These are phyloP conservation scores for Thunnus maccoyii DNA, from an alignment of 2,113 vertebrate species.

Conservation along the genomic window DNA sequence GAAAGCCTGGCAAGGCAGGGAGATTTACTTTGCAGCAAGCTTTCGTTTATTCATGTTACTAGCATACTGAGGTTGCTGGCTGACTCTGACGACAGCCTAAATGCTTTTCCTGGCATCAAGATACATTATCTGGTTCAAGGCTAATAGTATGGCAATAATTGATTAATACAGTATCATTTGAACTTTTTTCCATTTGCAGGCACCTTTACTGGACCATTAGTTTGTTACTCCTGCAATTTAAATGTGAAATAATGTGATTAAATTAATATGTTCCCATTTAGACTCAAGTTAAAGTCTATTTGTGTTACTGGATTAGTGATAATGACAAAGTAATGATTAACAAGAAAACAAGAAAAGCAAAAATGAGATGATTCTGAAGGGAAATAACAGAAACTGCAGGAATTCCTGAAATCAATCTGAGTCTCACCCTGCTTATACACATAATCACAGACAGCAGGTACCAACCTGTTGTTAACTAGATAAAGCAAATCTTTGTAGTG, in stretches of 20 bases:
- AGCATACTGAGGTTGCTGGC: conserved; percentile 10
- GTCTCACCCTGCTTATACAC: no score
- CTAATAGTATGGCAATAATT: conserved; percentile 3
- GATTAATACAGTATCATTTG: conserved; percentile 17
- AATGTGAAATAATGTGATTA: background rate
- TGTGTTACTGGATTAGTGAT: background rate
- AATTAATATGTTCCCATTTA: conserved; percentile 8
- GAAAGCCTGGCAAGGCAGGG: conserved; percentile 24
- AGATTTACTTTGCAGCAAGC: conserved; percentile 52
- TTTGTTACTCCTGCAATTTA: conserved; percentile 18
- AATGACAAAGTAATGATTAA: background rate
- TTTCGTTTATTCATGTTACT: conserved; percentile 49
- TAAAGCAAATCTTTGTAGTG: no score
- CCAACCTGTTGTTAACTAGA: background rate
- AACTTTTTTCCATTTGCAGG: conserved; percentile 3
- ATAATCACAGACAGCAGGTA: no score
- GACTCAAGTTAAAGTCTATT: background rate
- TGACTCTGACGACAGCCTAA: conserved; percentile 23
- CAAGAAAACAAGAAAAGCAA: background rate
- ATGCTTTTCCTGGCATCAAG: conserved; percentile 42
- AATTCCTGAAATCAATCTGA: background rate
- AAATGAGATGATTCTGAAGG: background rate
- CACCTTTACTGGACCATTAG: background rate
- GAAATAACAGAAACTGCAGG: background rate
- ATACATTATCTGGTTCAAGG: conserved; percentile 16